Evolutionary conservation across 2,797 vertebrate genomes (phyloP).

Genomic region (Taeniopygia guttata): DNA sequence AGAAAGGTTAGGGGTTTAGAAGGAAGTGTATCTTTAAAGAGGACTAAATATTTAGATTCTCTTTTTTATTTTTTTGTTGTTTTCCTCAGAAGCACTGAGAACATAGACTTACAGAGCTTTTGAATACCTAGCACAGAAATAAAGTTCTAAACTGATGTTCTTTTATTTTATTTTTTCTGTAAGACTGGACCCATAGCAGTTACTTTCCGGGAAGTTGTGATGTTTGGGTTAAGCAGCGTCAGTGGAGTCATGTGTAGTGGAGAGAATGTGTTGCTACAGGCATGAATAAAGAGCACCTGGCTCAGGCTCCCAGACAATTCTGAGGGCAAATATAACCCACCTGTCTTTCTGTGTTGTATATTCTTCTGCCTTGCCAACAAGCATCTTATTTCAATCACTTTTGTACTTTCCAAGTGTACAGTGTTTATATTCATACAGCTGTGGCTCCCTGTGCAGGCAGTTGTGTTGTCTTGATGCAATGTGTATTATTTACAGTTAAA

Average conservation of each 20-base stretch:
- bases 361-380: neutral
- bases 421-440: neutral
- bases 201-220: neutral
- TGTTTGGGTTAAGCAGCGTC: neutral
- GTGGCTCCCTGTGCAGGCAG: neutral
- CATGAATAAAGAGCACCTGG: neutral
- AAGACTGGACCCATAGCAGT: neutral
- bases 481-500: neutral
- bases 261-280: neutral
- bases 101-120: neutral
- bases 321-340: neutral
- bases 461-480: neutral
- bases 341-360: neutral
- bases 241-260: neutral
- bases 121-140: neutral
- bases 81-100: neutral
- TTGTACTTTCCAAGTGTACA: neutral
- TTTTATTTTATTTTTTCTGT: neutral
- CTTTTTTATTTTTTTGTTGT: no score
- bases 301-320: neutral
- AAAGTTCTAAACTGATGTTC: neutral
- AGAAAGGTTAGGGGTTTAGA: neutral
- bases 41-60: neutral
- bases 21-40: neutral
- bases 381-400: neutral